A percentile compares a stretch with the other conserved stretches of the same genome.
phyloP scores from a whole-genome alignment of 2,797 vertebrate genomes.

The Muscicapa striata region DNA sequence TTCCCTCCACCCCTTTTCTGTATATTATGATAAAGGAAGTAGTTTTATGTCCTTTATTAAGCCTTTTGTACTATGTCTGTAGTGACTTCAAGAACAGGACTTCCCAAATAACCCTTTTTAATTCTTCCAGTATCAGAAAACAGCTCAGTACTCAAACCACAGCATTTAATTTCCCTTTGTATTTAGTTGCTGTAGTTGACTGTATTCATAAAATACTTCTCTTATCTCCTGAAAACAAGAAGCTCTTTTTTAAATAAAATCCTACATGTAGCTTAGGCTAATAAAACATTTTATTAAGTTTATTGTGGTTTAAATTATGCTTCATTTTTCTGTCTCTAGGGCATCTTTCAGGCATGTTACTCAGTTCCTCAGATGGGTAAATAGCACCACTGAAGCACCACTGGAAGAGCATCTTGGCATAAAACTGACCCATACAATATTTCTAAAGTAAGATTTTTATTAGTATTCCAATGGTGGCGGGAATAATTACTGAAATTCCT shows the following conservation, averaged over 20 bases:
- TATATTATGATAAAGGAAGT: background rate
- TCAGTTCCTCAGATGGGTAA: background rate
- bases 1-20: background rate
- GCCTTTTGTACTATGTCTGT: background rate
- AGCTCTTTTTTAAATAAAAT: background rate
- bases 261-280: background rate
- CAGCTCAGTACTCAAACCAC: background rate
- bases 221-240: background rate
- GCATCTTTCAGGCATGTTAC: background rate
- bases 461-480: background rate
- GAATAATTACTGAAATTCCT: slow-evolving; percentile 59
- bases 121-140: background rate
- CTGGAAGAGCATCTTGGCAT: slow-evolving; percentile 9
- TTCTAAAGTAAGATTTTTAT: slow-evolving; percentile 31
- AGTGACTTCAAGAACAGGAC: background rate
- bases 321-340: background rate
- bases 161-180: background rate
- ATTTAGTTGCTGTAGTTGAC: background rate
- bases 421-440: slow-evolving; percentile 16
- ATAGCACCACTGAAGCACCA: background rate
- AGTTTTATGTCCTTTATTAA: background rate
- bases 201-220: background rate
- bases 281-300: slow-evolving; percentile 5
- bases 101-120: background rate
- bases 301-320: background rate